A percentile compares a stretch with the other conserved stretches of the same genome.
Conservation (phyloP, 2,888 invertebrate species). For the Tachina grossa region DNA sequence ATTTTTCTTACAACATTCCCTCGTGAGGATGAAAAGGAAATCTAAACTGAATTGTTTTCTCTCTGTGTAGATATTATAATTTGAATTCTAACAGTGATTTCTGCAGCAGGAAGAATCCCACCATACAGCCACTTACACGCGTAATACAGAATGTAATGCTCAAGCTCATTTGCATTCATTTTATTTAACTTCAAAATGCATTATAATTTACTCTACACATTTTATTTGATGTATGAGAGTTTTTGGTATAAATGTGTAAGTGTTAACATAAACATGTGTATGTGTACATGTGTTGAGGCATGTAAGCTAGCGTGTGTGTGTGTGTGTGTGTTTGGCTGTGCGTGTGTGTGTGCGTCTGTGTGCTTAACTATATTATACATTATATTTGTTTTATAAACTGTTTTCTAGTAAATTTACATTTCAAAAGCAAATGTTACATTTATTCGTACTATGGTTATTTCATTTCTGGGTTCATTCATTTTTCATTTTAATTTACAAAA, state of each 20-base stretch:
- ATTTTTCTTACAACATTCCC: too few species aligned
- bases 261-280: slow-evolving; percentile 7
- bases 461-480: slow-evolving; percentile 35
- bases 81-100: slow-evolving; percentile 36
- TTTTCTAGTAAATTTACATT: slow-evolving; percentile 69
- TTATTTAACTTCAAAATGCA: slow-evolving; percentile 71
- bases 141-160: slow-evolving; percentile 59
- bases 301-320: neutral
- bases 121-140: slow-evolving; percentile 5
- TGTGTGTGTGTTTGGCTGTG: slow-evolving; percentile 11
- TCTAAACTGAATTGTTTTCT: neutral
- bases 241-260: slow-evolving; percentile 19
- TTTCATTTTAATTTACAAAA: slow-evolving; percentile 41
- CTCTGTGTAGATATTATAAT: slow-evolving; percentile 7
- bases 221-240: slow-evolving; percentile 63
- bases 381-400: slow-evolving; percentile 66
- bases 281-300: neutral
- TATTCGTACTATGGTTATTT: slow-evolving; percentile 30
- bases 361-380: slow-evolving; percentile 14
- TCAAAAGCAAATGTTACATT: slow-evolving; percentile 66
- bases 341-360: slow-evolving; percentile 5
- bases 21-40: too few species aligned
- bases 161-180: slow-evolving; percentile 70
- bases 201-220: slow-evolving; percentile 66
- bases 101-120: neutral